Percentiles rank a stretch among this genome's conserved stretches.
phyloP scores from a whole-genome alignment of 2,113 vertebrate genomes.

The Aspidoscelis tigris region DNA sequence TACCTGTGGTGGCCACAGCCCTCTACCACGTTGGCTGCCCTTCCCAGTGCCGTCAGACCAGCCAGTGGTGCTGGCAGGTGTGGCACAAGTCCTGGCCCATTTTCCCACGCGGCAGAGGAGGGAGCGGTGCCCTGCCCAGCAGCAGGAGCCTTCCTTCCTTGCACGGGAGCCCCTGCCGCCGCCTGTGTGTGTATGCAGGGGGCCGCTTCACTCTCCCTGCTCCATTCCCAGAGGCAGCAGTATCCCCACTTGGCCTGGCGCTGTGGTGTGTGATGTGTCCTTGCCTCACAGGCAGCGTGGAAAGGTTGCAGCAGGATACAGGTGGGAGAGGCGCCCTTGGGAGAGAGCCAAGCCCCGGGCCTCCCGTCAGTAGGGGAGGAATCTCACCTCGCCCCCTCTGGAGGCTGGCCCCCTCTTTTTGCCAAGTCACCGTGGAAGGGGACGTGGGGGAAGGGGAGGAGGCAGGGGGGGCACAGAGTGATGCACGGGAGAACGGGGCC shows the following conservation, averaged over 20 bases:
- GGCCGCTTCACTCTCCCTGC: neutral
- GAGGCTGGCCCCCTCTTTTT: neutral
- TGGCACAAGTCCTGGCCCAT: neutral
- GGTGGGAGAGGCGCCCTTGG: constrained; percentile 4
- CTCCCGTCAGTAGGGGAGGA: neutral
- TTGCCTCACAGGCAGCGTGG: neutral
- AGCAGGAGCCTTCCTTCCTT: too few relatives aligned
- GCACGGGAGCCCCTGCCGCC: neutral
- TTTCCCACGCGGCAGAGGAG: neutral
- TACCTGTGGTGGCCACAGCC: too few relatives aligned
- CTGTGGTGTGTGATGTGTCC: neutral
- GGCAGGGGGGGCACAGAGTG: neutral
- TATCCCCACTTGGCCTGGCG: constrained; percentile 6
- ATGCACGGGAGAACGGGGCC: neutral
- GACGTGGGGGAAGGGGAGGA: too few relatives aligned
- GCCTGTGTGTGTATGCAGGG: neutral
- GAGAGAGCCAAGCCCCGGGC: neutral
- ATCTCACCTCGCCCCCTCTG: neutral
- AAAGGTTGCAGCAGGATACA: constrained; percentile 18
- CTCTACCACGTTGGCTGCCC: too few relatives aligned
- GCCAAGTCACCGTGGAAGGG: neutral
- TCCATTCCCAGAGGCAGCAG: neutral
- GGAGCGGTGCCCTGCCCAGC: neutral
- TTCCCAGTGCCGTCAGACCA: too few relatives aligned
- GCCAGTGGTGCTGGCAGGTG: too few relatives aligned